Evolutionary conservation across 1,140 invertebrate genomes (phyloP).

Genomic region (Eumaeus atala): DNA sequence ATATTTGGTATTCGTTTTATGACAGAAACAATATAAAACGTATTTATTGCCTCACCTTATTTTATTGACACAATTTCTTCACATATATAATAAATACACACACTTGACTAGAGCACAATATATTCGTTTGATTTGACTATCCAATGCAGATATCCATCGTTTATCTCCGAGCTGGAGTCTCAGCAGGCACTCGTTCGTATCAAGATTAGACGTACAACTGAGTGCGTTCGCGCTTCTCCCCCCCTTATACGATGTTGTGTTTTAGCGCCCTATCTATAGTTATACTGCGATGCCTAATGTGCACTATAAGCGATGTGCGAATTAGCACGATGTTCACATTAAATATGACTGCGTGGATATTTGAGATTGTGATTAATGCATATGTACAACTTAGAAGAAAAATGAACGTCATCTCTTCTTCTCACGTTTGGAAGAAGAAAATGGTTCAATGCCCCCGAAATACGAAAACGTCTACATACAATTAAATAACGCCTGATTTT

Average conservation of each 20-base stretch:
- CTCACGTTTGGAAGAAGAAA: too few relatives aligned
- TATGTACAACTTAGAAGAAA: too few relatives aligned
- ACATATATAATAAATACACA: background rate
- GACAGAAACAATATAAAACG: background rate
- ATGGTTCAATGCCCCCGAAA: too few relatives aligned
- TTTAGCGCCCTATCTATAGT: constrained; percentile 7
- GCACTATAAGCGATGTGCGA: too few relatives aligned
- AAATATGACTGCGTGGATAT: too few relatives aligned
- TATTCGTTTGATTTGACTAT: background rate
- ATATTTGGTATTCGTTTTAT: background rate
- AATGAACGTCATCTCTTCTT: too few relatives aligned
- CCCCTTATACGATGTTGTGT: constrained; percentile 16
- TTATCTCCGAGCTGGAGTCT: background rate
- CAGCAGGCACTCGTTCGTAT: constrained; percentile 23
- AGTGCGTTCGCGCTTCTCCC: constrained; percentile 20
- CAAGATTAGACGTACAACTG: constrained; percentile 37
- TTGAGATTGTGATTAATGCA: too few relatives aligned
- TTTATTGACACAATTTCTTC: background rate
- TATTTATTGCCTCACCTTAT: background rate
- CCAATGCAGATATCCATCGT: background rate
- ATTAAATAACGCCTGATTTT: too few relatives aligned
- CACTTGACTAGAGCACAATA: background rate
- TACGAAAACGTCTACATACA: too few relatives aligned
- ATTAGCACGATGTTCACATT: too few relatives aligned
- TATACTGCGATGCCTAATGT: too few relatives aligned